These are phyloP conservation scores for Myrmophylax atrothorax DNA, from an alignment of 2,113 vertebrate species.

Conservation along the genomic window DNA sequence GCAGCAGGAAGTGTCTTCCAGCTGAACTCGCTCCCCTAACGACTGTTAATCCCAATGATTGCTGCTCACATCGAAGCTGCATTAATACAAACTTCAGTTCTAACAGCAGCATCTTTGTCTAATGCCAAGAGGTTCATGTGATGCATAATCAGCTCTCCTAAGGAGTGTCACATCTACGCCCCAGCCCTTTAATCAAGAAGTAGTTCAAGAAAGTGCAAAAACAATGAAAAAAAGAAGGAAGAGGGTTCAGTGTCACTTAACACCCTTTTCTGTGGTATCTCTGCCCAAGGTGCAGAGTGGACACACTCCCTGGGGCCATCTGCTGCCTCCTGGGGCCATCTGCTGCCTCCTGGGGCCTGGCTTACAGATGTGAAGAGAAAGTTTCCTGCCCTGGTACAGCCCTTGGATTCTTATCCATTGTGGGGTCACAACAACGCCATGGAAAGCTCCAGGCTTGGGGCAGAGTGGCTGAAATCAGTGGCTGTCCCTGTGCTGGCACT, in stretches of 20 bases:
- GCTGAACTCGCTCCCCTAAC: background rate
- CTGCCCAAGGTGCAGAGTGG: background rate
- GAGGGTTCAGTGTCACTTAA: accelerated
- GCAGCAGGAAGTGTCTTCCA: background rate
- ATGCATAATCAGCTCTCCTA: slow-evolving; percentile 37
- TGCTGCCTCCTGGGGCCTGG: background rate
- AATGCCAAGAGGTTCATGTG: slow-evolving; percentile 55
- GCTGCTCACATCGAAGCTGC: slow-evolving; percentile 28
- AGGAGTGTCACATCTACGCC: slow-evolving; percentile 14
- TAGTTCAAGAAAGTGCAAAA: slow-evolving; percentile 30
- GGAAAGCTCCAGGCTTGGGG: background rate
- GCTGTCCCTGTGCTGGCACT: background rate
- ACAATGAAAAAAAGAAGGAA: background rate
- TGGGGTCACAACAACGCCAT: background rate
- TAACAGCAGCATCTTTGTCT: slow-evolving; percentile 37
- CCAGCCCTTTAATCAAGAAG: slow-evolving; percentile 33
- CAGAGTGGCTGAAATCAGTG: background rate
- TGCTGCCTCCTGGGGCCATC: background rate
- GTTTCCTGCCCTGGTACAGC: background rate
- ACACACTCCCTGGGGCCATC: background rate
- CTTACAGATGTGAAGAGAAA: background rate
- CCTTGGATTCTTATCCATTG: background rate
- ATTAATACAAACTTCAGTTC: slow-evolving; percentile 53
- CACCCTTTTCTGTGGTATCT: background rate
- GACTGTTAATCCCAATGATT: slow-evolving; percentile 42